Evolutionary conservation across 2,888 invertebrate species (phyloP).

Genomic region (Protodeltote pygarga): DNA sequence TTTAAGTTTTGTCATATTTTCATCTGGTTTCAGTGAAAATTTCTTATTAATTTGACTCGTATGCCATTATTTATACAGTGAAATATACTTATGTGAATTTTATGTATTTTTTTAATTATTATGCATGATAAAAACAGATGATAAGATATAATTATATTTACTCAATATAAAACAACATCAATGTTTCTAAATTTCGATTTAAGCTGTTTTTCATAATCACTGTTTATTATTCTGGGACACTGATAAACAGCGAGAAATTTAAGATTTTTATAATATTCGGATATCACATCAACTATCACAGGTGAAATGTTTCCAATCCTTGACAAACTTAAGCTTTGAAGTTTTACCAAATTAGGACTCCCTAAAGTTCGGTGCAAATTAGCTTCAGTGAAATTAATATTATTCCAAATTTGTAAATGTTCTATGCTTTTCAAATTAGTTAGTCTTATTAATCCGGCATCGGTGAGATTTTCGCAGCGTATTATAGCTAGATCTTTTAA

Average conservation of each 20-base stretch:
- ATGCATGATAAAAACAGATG: not conserved
- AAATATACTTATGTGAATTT: constrained; percentile 52
- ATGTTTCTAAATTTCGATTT: constrained; percentile 79
- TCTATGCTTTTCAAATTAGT: constrained; percentile 62
- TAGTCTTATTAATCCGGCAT: constrained; percentile 67
- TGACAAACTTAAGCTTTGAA: constrained; percentile 77
- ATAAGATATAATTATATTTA: not conserved
- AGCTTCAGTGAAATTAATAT: constrained; percentile 69
- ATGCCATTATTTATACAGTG: constrained; percentile 60
- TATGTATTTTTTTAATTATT: constrained; percentile 38
- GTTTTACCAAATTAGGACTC: constrained; percentile 61
- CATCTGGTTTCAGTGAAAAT: constrained; percentile 27
- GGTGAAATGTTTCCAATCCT: constrained; percentile 75
- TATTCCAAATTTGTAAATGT: constrained; percentile 81
- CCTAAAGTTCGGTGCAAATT: constrained; percentile 66
- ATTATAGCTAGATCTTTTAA: constrained; percentile 76
- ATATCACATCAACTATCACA: constrained; percentile 73
- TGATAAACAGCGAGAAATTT: constrained; percentile 79
- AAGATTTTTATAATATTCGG: constrained; percentile 75
- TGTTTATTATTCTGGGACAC: constrained; percentile 74
- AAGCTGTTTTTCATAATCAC: constrained; percentile 76
- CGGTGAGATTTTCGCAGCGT: constrained; percentile 76
- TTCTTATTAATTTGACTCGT: constrained; percentile 38
- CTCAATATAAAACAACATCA: constrained; percentile 75
- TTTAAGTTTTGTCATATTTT: constrained; percentile 37